Conservation (phyloP, 2,888 invertebrate genomes). For the Eristalis pertinax region DNA sequence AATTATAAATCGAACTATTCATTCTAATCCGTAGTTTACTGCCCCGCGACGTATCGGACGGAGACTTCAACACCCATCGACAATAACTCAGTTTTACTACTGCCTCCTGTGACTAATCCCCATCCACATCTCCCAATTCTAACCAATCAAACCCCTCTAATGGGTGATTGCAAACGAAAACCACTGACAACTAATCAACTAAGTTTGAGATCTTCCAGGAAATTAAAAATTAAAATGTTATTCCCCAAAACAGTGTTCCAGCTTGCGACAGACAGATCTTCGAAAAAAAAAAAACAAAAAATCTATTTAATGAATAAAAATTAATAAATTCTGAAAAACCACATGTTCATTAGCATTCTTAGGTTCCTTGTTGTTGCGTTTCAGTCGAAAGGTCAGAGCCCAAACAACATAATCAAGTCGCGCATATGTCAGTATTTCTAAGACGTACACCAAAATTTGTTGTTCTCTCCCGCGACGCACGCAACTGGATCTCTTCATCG, state of each 20-base stretch:
- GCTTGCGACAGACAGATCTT: conserved; percentile 3
- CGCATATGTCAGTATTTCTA: conserved; percentile 60
- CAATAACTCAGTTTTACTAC: conserved; percentile 42
- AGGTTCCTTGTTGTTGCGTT: conserved; percentile 25
- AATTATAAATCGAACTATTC: neutral
- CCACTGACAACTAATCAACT: conserved; percentile 38
- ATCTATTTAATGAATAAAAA: conserved; percentile 44
- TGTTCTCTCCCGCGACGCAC: conserved; percentile 32
- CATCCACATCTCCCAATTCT: neutral
- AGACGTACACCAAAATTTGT: conserved; percentile 21
- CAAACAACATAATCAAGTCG: conserved; percentile 69
- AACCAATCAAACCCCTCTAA: neutral
- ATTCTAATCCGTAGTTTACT: conserved; percentile 1
- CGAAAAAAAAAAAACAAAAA: conserved; percentile 31
- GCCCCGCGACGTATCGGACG: neutral
- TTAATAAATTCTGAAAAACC: conserved; percentile 59
- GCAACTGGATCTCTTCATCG: conserved; percentile 64
- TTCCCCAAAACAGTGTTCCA: conserved; percentile 52
- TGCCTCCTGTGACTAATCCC: neutral
- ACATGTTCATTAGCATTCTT: conserved; percentile 68
- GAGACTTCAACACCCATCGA: conserved; percentile 30
- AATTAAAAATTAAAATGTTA: conserved; percentile 66
- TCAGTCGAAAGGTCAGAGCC: conserved; percentile 27
- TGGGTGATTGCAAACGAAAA: conserved; percentile 37
- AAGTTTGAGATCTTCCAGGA: conserved; percentile 13